phyloP scores from a whole-genome alignment of 2,797 vertebrate genomes.

The Chromobotia macracanthus region DNA sequence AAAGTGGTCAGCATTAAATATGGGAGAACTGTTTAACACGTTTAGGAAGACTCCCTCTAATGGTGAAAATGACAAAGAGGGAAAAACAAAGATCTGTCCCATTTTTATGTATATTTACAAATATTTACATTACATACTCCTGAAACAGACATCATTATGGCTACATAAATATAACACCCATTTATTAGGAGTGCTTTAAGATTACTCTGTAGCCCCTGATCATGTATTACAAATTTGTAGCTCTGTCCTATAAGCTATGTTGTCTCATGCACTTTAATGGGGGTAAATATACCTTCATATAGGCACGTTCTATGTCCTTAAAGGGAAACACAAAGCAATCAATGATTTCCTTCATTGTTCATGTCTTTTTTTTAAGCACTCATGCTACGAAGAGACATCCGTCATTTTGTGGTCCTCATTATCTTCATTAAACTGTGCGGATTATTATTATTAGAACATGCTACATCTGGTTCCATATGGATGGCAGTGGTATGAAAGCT shows the following conservation, averaged over 20 bases:
- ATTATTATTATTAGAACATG: conserved; percentile 15
- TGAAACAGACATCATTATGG: conserved; percentile 47
- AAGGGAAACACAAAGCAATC: conserved; percentile 38
- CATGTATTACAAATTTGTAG: background rate
- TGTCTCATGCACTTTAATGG: conserved; percentile 48
- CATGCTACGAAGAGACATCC: conserved; percentile 7
- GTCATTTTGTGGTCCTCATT: conserved; percentile 12
- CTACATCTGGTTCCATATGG: conserved; percentile 18
- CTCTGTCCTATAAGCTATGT: conserved; percentile 11
- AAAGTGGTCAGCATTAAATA: conserved; percentile 26
- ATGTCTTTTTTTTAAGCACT: background rate
- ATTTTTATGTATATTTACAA: conserved; percentile 42
- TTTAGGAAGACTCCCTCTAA: conserved; percentile 20
- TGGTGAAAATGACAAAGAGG: conserved; percentile 19
- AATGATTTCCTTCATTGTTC: conserved; percentile 21
- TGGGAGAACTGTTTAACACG: conserved; percentile 7
- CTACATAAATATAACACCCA: conserved; percentile 46
- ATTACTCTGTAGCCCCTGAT: conserved; percentile 24
- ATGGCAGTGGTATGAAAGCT: background rate
- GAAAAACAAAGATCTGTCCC: conserved; percentile 23
- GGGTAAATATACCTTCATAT: conserved; percentile 28
- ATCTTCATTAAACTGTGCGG: conserved; percentile 6
- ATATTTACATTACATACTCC: conserved; percentile 43
- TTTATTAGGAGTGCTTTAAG: conserved; percentile 19
- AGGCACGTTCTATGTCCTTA: conserved; percentile 29